Percentiles rank a stretch among this genome's conserved stretches.
phyloP scores from a whole-genome alignment of 2,888 invertebrate genomes.

The Schizaphis graminum region DNA sequence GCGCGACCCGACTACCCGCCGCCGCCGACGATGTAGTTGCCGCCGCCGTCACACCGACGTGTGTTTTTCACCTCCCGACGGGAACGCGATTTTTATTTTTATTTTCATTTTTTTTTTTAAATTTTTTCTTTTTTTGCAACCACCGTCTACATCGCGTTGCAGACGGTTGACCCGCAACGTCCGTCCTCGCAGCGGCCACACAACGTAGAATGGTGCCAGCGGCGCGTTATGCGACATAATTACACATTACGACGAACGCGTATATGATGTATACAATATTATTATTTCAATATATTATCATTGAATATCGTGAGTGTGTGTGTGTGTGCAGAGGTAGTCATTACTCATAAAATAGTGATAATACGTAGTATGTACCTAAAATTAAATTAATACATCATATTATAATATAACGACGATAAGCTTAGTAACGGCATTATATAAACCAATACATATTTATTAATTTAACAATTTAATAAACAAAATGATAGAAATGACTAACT shows the following conservation, averaged over 20 bases:
- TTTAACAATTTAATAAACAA: background rate
- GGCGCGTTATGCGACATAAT: background rate
- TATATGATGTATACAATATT: background rate
- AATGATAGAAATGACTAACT: background rate
- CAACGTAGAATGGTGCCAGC: background rate
- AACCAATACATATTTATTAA: background rate
- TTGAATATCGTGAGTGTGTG: background rate
- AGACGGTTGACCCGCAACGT: constrained; percentile 39
- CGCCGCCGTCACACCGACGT: constrained; percentile 15
- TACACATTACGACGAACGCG: background rate
- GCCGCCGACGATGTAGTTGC: background rate
- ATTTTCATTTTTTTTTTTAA: background rate
- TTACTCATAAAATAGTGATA: background rate
- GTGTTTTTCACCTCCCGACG: background rate
- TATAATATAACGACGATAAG: background rate
- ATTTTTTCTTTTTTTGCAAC: constrained; percentile 17
- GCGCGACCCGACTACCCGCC: background rate
- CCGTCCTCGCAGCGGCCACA: background rate
- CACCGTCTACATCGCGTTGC: background rate
- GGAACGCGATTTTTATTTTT: background rate
- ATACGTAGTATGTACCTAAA: background rate
- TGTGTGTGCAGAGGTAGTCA: background rate
- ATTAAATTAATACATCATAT: background rate
- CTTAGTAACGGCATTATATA: background rate
- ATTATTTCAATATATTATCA: background rate